Percentiles rank a stretch among this genome's conserved stretches.
These are phyloP conservation scores for Sebastes jordani DNA, from an alignment of 2,797 vertebrate species.

Conservation along the genomic window DNA sequence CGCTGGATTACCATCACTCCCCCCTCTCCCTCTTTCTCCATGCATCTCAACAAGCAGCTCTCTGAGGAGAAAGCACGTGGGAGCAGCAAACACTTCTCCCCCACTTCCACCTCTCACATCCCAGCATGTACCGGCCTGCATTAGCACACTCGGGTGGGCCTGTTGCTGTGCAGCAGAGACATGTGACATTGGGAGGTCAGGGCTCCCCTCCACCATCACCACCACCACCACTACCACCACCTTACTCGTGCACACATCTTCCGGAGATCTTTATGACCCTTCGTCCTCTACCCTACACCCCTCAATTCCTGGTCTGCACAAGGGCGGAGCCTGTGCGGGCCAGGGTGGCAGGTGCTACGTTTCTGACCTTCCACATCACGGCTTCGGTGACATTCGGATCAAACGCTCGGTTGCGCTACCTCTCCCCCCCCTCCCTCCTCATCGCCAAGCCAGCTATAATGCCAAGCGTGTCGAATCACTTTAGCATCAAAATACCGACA, in stretches of 20 bases:
- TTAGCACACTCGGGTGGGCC: slow-evolving; percentile 73
- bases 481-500: slow-evolving; percentile 80
- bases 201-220: neutral
- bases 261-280: slow-evolving; percentile 16
- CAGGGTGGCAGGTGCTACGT: slow-evolving; percentile 79
- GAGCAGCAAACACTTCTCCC: slow-evolving; percentile 62
- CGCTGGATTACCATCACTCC: slow-evolving; percentile 48
- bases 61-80: slow-evolving; percentile 53
- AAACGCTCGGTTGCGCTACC: slow-evolving; percentile 67
- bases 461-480: slow-evolving; percentile 84
- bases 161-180: slow-evolving; percentile 66
- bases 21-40: slow-evolving; percentile 7
- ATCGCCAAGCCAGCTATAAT: slow-evolving; percentile 64
- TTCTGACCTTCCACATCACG: slow-evolving; percentile 84
- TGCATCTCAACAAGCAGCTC: slow-evolving; percentile 51
- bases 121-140: slow-evolving; percentile 67
- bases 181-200: slow-evolving; percentile 71
- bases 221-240: neutral
- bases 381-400: slow-evolving; percentile 84
- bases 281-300: slow-evolving; percentile 9
- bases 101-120: slow-evolving; percentile 54
- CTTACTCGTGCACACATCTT: slow-evolving; percentile 2
- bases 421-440: slow-evolving; percentile 44
- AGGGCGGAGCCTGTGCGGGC: slow-evolving; percentile 24
- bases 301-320: slow-evolving; percentile 6